Conservation (phyloP, 2,888 invertebrate species). For the Teleiodes luculella region DNA sequence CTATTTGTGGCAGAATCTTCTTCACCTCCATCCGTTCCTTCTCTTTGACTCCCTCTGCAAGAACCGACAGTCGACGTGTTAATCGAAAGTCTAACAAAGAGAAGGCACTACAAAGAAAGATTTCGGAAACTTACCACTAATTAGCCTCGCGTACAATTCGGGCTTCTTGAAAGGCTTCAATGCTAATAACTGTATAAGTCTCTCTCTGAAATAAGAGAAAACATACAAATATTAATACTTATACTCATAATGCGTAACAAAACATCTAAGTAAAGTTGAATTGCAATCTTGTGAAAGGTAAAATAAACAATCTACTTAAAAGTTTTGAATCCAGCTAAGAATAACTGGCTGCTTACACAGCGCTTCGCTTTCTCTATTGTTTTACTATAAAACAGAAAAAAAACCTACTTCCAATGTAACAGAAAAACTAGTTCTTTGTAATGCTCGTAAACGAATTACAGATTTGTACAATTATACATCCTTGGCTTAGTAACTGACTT, state of each 20-base stretch:
- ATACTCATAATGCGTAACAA: neutral
- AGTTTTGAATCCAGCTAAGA: neutral
- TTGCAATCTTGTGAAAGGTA: no score
- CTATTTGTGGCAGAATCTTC: conserved; percentile 88
- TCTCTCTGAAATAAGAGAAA: conserved; percentile 83
- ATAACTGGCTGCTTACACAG: no score
- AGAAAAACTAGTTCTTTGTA: no score
- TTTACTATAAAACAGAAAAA: no score
- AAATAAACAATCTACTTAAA: neutral
- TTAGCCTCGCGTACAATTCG: conserved; percentile 89
- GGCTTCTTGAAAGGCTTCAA: conserved; percentile 96
- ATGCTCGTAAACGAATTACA: no score
- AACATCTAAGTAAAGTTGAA: neutral
- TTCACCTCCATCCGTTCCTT: conserved; percentile 88
- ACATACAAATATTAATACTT: conserved; percentile 5
- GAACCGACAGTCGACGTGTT: neutral
- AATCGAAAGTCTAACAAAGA: neutral
- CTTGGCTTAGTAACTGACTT: no score
- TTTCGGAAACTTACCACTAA: conserved; percentile 81
- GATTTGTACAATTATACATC: no score
- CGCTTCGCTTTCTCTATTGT: no score
- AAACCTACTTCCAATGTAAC: no score
- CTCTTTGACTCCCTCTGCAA: conserved; percentile 92
- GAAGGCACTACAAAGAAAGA: neutral
- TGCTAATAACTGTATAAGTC: conserved; percentile 95